Percentiles rank a stretch among this genome's conserved stretches.
Evolutionary conservation across 2,113 vertebrate species (phyloP).

Genomic region (Gobiocypris rarus): DNA sequence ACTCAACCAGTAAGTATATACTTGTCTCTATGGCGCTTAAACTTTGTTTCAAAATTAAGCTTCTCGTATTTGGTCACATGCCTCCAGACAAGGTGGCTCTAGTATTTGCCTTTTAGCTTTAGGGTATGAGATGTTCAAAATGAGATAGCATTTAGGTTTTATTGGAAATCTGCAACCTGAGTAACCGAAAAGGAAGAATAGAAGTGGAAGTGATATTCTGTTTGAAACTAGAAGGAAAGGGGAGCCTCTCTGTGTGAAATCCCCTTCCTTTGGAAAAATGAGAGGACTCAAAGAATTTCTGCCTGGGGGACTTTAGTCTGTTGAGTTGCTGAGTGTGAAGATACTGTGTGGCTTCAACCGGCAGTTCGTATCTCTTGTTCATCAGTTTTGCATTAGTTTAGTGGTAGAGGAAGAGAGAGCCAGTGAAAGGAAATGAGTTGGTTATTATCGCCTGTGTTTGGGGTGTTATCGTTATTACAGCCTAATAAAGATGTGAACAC

Average conservation of each 20-base stretch:
- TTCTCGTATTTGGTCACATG: slow-evolving; percentile 37
- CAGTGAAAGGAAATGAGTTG: slow-evolving; percentile 37
- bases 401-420: slow-evolving; percentile 2
- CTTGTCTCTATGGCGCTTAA: slow-evolving; percentile 29
- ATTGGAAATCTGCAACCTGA: slow-evolving; percentile 20
- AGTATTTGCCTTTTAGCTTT: slow-evolving; percentile 19
- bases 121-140: neutral
- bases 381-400: slow-evolving; percentile 42
- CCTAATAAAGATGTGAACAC: neutral
- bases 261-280: slow-evolving; percentile 6
- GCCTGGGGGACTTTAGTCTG: slow-evolving; percentile 62
- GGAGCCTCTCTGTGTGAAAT: slow-evolving; percentile 59
- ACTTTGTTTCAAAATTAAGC: slow-evolving; percentile 24
- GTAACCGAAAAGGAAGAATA: neutral
- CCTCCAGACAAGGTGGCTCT: slow-evolving; percentile 16
- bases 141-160: neutral
- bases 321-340: slow-evolving; percentile 59
- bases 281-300: slow-evolving; percentile 58
- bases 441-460: neutral
- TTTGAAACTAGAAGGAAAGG: slow-evolving; percentile 68
- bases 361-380: neutral
- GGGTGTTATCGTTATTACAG: neutral
- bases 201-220: slow-evolving; percentile 52
- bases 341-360: neutral
- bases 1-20: slow-evolving; percentile 92